A percentile compares a stretch with the other conserved stretches of the same genome.
Conservation (phyloP, 2,888 invertebrate species). For the Abrostola triplasia region DNA sequence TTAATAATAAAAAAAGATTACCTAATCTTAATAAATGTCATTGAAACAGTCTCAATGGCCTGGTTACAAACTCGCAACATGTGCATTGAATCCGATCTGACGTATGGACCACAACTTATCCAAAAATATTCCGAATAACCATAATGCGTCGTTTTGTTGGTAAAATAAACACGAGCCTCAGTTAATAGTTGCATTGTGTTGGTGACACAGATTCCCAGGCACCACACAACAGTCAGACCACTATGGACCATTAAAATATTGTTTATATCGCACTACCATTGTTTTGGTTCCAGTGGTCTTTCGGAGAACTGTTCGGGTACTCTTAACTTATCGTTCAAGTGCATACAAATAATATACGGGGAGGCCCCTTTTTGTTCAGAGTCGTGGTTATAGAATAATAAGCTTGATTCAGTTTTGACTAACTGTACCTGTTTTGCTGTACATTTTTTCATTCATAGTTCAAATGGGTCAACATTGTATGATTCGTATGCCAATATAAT, state of each 20-base stretch:
- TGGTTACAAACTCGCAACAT: too few species aligned
- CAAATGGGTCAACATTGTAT: background rate
- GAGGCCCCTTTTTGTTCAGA: background rate
- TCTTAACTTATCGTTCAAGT: conserved; percentile 1
- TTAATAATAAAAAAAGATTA: too few species aligned
- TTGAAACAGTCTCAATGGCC: too few species aligned
- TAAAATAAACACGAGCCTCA: conserved; percentile 40
- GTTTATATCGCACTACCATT: conserved; percentile 32
- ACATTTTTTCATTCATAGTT: background rate
- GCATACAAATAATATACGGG: background rate
- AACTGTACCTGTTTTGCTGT: too few species aligned
- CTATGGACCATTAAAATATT: conserved; percentile 23
- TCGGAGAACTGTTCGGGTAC: conserved; percentile 2
- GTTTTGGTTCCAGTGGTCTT: conserved; percentile 28
- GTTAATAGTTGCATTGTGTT: conserved; percentile 44
- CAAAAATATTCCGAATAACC: too few species aligned
- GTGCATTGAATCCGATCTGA: too few species aligned
- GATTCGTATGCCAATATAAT: background rate
- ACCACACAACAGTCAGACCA: conserved; percentile 15
- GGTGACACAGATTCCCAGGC: conserved; percentile 54
- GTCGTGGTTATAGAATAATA: background rate
- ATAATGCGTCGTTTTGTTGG: conserved; percentile 18
- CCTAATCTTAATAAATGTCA: too few species aligned
- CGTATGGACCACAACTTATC: too few species aligned
- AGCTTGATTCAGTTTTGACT: background rate